A percentile compares a stretch with the other conserved stretches of the same genome.
phyloP scores from a whole-genome alignment of 2,797 vertebrate genomes.

The Micromesistius poutassou region DNA sequence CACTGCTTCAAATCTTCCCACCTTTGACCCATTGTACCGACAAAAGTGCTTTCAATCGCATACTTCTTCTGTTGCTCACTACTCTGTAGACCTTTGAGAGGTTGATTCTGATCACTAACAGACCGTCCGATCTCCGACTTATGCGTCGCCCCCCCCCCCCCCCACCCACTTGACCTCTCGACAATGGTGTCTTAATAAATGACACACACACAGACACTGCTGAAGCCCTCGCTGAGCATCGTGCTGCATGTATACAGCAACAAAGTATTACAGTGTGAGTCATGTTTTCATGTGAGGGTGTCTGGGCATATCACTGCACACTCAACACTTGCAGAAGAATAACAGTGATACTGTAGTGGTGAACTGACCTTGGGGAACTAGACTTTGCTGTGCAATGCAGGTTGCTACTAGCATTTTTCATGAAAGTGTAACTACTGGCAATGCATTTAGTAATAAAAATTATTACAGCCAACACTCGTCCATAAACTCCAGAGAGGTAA shows the following conservation, averaged over 20 bases:
- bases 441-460: conserved; percentile 25
- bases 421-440: conserved; percentile 54
- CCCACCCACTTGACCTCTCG: conserved; percentile 13
- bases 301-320: not conserved
- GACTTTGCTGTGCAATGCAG: not conserved
- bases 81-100: conserved; percentile 22
- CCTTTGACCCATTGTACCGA: conserved; percentile 44
- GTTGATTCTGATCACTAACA: conserved; percentile 41
- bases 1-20: conserved; percentile 34
- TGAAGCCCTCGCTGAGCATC: conserved; percentile 52
- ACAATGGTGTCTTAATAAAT: conserved; percentile 48
- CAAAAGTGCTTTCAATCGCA: conserved; percentile 16
- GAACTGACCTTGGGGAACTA: not conserved
- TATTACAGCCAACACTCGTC: conserved; percentile 48
- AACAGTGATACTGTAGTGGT: not conserved
- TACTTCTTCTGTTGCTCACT: conserved; percentile 16
- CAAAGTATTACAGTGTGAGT: conserved; percentile 34
- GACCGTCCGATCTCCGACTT: conserved; percentile 20
- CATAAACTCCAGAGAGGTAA: conserved; percentile 39
- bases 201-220: conserved; percentile 42
- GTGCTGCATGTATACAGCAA: conserved; percentile 37
- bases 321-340: conserved; percentile 9
- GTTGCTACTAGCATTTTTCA: not conserved
- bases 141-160: conserved; percentile 18
- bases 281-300: not conserved